Conservation (phyloP, 2,888 invertebrate species). For the Troides aeacus region DNA sequence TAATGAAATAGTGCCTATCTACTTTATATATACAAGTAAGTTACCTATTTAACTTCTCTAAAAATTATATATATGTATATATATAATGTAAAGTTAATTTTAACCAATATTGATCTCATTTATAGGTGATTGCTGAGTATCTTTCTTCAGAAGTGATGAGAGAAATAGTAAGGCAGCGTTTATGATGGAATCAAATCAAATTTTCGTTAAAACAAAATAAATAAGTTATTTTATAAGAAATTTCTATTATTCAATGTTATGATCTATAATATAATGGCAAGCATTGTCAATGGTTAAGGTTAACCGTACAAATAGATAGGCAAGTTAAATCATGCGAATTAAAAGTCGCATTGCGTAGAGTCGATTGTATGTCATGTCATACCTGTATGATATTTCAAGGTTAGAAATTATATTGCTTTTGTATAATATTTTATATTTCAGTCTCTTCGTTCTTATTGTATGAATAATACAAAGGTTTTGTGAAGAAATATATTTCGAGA, state of each 20-base stretch:
- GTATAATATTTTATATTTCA: not conserved
- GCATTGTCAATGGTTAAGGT: not conserved
- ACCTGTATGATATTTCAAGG: constrained; percentile 18
- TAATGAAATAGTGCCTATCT: no score
- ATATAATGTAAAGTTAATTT: no score
- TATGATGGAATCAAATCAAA: no score
- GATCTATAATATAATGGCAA: not conserved
- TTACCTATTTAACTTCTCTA: no score
- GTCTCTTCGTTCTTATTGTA: constrained; percentile 4
- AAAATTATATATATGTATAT: no score
- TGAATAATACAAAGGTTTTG: not conserved
- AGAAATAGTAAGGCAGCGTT: not conserved
- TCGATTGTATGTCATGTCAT: constrained; percentile 16
- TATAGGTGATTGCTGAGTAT: no score
- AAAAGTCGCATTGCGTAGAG: constrained; percentile 24
- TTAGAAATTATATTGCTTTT: constrained; percentile 11
- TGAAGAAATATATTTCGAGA: not conserved
- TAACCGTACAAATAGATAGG: not conserved
- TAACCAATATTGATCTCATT: no score
- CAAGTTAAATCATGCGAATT: constrained; percentile 16
- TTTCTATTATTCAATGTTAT: not conserved
- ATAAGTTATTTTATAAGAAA: no score
- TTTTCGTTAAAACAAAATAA: no score
- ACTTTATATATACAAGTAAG: no score
- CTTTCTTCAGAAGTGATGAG: no score